These are phyloP conservation scores for Serrognathus titanus DNA, from an alignment of 2,888 invertebrate genomes.

Conservation along the genomic window DNA sequence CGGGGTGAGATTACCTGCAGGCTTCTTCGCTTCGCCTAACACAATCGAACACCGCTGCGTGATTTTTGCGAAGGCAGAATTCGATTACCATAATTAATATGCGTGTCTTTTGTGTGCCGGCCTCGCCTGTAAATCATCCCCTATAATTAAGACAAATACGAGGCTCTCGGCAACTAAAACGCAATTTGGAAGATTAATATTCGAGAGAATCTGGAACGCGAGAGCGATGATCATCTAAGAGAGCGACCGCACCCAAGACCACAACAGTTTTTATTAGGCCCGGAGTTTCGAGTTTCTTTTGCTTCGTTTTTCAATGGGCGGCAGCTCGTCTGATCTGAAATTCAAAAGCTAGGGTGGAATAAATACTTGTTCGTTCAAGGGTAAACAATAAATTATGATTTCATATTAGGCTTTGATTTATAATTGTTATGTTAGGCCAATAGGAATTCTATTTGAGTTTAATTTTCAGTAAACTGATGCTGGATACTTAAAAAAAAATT, in stretches of 20 bases:
- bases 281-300: slow-evolving; percentile 11
- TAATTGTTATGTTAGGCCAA: too few relatives aligned
- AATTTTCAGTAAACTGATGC: too few relatives aligned
- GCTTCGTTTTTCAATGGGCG: neutral
- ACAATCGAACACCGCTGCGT: neutral
- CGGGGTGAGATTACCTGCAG: neutral
- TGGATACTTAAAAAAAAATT: too few relatives aligned
- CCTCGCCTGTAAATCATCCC: slow-evolving; percentile 33
- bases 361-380: too few relatives aligned
- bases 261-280: slow-evolving; percentile 20
- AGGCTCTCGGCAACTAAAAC: slow-evolving; percentile 36
- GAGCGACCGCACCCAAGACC: slow-evolving; percentile 24
- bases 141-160: slow-evolving; percentile 44
- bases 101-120: slow-evolving; percentile 4
- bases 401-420: too few relatives aligned
- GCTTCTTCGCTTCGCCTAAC: neutral
- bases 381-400: too few relatives aligned
- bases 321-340: neutral
- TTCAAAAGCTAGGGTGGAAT: neutral
- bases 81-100: slow-evolving; percentile 1
- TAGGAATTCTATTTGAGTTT: too few relatives aligned
- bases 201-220: slow-evolving; percentile 22
- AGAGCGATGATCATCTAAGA: slow-evolving; percentile 34
- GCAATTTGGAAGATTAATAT: slow-evolving; percentile 44
- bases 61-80: neutral